Percentiles rank a stretch among this genome's conserved stretches.
Conservation (phyloP, 2,797 vertebrate species). For the Calcarius lapponicus region DNA sequence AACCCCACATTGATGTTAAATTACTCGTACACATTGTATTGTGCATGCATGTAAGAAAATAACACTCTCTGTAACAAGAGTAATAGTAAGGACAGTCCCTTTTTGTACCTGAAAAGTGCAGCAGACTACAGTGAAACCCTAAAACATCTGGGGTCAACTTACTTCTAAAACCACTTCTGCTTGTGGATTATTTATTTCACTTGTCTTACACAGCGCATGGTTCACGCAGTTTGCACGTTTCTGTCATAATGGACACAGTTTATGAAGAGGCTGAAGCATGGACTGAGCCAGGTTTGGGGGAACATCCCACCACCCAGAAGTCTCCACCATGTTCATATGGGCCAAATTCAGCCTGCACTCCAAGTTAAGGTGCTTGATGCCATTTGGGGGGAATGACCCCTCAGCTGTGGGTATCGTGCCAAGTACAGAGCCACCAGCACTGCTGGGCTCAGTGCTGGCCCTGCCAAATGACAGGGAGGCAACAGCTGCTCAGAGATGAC, state of each 20-base stretch:
- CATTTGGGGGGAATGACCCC: accelerated
- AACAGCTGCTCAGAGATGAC: background rate
- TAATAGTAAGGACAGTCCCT: slow-evolving; percentile 69
- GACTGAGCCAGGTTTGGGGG: background rate
- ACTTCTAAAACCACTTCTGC: slow-evolving; percentile 48
- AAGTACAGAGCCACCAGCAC: background rate
- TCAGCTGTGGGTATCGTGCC: accelerated
- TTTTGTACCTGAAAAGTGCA: slow-evolving; percentile 73
- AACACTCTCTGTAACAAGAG: slow-evolving; percentile 76
- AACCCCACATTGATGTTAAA: slow-evolving; percentile 70
- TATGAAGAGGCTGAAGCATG: background rate
- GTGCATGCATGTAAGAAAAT: slow-evolving; percentile 76
- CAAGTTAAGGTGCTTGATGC: background rate
- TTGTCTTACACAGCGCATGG: background rate
- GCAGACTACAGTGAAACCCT: slow-evolving; percentile 50
- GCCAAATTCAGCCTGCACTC: background rate
- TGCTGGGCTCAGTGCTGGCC: background rate
- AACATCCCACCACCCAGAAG: background rate
- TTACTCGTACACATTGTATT: slow-evolving; percentile 67
- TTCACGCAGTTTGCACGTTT: background rate
- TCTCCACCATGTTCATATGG: background rate
- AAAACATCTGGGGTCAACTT: slow-evolving; percentile 20
- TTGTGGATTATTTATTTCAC: slow-evolving; percentile 1
- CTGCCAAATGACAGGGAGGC: background rate
- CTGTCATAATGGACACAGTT: background rate